A percentile compares a stretch with the other conserved stretches of the same genome.
phyloP scores from a whole-genome alignment of 2,797 vertebrate genomes.

The Anableps anableps region DNA sequence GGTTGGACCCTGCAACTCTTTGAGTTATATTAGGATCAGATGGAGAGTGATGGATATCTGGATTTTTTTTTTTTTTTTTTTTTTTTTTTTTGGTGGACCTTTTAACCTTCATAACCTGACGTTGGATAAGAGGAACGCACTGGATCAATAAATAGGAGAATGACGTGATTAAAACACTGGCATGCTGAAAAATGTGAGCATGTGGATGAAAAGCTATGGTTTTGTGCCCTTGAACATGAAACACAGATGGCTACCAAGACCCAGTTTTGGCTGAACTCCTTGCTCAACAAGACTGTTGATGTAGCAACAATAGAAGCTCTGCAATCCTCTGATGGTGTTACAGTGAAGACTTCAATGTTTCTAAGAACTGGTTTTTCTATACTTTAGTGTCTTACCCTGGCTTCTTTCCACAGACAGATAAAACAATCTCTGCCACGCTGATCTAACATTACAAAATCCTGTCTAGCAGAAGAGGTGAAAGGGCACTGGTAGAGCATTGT shows the following conservation, averaged over 20 bases:
- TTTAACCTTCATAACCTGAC: too few relatives aligned
- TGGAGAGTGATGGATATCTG: too few relatives aligned
- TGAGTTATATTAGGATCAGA: too few relatives aligned
- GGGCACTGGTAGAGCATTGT: slow-evolving; percentile 37
- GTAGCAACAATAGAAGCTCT: not conserved
- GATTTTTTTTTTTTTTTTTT: too few relatives aligned
- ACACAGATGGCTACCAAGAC: not conserved
- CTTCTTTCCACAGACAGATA: not conserved
- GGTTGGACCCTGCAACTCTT: too few relatives aligned
- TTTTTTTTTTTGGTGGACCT: too few relatives aligned
- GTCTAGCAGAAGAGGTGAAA: slow-evolving; percentile 32
- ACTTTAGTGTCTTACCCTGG: not conserved
- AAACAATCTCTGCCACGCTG: not conserved
- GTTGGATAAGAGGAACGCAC: too few relatives aligned
- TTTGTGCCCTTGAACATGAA: not conserved
- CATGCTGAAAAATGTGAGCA: not conserved
- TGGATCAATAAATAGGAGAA: too few relatives aligned
- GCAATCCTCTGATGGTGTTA: slow-evolving; percentile 5
- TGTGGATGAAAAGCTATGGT: not conserved
- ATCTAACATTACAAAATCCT: slow-evolving; percentile 29
- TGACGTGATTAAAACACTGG: not conserved
- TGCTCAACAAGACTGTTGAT: slow-evolving; percentile 12
- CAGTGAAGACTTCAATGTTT: not conserved
- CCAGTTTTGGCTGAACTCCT: not conserved
- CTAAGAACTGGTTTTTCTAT: slow-evolving; percentile 5